Base-by-base conservation (phyloP, 2,888 invertebrate species). In the Heterodera filipjevi region DNA sequence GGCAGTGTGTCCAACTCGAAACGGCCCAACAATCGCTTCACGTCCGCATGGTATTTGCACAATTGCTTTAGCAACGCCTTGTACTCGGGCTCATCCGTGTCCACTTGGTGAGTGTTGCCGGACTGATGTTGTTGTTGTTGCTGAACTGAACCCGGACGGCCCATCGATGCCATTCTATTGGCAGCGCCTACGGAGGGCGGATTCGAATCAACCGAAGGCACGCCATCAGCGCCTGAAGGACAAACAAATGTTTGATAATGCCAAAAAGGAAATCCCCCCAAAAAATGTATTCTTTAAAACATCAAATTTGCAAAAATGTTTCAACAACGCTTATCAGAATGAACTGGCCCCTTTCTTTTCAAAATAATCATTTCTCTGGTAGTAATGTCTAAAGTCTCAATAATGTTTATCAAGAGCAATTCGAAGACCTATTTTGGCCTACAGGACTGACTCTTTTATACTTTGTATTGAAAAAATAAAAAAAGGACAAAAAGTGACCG, bases 61-160 rank as follows among this genome's bases (percentile, higher is more conserved):
- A 79, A 49, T 32, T 53, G 46, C 19, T 73, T 78, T 22, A 79
- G 53, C 30, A 81, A 53, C 5, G 19, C 59, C 33, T 81, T 80
- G 49, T 79, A 73, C 39, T 79, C 80, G n/a, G 80, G 80, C 46
- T 79, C 68, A 27, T 80, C 72, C 22, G 59, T 74, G 68, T 79
- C 80, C 46, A 66, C 59, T 49, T 71, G 71, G 6, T 53, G 59
- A 49, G 39, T 14, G 46, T 8, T 49, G 46, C 46, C 19, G 46
- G 16, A 22, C 68, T 53, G 75, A 32, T 59, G 73, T 10, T n/a
- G 46, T 14, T 35, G 44, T 22, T 35, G 75, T 12, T 46, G 44
- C 27, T 53, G 44, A 35, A 59, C 64, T 2, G 75, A 59, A 12
- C 46, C 49, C 66, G 75, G 64, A n/a, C 49, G 44, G n/a, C 73